Evolutionary conservation across 2,797 vertebrate genomes (phyloP), one percentile per base, ranked within the genome.

Genomic region (Rhabdomys pumilio): DNA sequence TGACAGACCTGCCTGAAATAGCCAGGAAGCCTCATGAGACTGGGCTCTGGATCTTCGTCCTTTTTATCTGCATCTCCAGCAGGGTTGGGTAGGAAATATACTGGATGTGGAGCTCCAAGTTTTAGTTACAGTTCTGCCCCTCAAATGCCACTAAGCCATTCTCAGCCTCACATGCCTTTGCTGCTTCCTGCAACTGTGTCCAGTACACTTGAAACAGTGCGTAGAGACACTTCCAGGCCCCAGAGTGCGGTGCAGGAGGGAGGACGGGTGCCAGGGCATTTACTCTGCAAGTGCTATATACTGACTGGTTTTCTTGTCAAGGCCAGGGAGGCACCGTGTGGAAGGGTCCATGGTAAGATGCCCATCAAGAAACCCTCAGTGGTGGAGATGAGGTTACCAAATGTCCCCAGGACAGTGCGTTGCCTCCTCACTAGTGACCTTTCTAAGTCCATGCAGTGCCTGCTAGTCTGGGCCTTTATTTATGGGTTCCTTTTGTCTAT

Each of bases 81-180:
- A 61, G 80, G 8, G 12, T 55, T 7, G 3, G 31, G 50, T 11
- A 41, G 57, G 34, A 67, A 91, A 67, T 44, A 41, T 3, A 2
- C 1, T n/a, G 50, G 63, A 13, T 0, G 0, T 0, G 24, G 11
- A 47, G n/a, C 69, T n/a, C n/a, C 61, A 59, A 17, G 44, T 72
- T 69, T 85, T 29, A 44, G 63, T 50, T 59, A 6, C 1, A 88
- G n/a, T n/a, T 79, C 72, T 88, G 57, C 20, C 29, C 24, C 73
- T 57, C 26, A 47, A 63, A 84, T 73, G 67, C 15, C 72, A 69
- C n/a, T 81, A 44, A 5, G 57, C 22, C 53, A 38, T 41, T 53
- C 72, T 50, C 0, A 8, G 82, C 14, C 73, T 93, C 34, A 29
- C 31, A 73, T 61, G 72, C 26, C 55, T 82, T 47, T 81, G 80